Evolutionary conservation across 2,113 vertebrate species (phyloP), one percentile per base, ranked within the genome.

Genomic region (Mormyrus lacerda): DNA sequence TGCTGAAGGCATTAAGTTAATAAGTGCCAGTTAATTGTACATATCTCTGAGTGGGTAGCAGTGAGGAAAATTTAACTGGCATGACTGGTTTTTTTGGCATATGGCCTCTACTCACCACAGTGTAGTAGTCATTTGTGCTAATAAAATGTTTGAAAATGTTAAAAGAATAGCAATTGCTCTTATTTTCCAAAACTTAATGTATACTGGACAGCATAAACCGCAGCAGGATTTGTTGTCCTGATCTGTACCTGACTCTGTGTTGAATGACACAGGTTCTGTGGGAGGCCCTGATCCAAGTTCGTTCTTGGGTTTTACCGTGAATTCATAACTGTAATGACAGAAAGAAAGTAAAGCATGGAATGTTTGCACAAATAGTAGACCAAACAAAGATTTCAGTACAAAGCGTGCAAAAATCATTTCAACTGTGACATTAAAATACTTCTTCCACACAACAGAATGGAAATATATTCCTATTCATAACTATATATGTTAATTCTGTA

Each of bases 251-350:
- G 98, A 99, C 94, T 99, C 98, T 1, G 98, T 99, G 92, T 51
- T 97, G 94, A 99, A 99, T 91, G 96, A 45, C 91, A 98, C 97
- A 0, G 96, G 95, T 0, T 97, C 95, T 87, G 97, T 99, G 19
- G 93, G 92, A 21, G 98, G 98, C 47, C 98, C 97, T 90, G 95
- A 95, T 17, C 98, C 98, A 47, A 97, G 94, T 9, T 96, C 96
- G 87, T 99, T 99, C 95, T 94, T 97, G 0, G 97, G 96, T 94
- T 97, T 97, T 94, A 99, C 98, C 0, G 95, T 96, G 92, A 99
- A 99, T 94, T 97, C 97, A 21, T 99, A 99, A 91, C 98, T 99
- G 91, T 24, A 19, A 90, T 73, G 87, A 15, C 58, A 89, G 90
- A 93, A 88, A 91, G 48, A 89, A 65, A 91, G 44, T 39, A 83